phyloP scores from a whole-genome alignment of 2,797 vertebrate genomes.

The Pagetopsis macropterus region DNA sequence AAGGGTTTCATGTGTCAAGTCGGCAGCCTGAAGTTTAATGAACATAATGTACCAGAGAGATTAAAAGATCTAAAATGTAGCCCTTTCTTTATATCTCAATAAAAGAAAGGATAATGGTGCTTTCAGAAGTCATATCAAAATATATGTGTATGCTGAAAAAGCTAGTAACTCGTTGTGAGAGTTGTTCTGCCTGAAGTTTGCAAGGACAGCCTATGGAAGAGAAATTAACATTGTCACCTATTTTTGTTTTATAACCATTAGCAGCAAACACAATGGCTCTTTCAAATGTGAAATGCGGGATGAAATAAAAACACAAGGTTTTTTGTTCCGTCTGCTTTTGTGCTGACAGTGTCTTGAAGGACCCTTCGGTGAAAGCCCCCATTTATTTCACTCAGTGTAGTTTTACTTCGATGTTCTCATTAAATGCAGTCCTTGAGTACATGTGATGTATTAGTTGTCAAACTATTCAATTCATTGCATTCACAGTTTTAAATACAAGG shows the following conservation, averaged over 20 bases:
- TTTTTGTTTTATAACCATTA: background rate
- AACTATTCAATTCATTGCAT: too few species aligned
- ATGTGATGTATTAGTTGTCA: too few species aligned
- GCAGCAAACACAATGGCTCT: background rate
- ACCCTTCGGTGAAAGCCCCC: background rate
- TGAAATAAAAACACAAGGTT: background rate
- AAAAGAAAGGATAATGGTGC: background rate
- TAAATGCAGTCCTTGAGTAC: background rate
- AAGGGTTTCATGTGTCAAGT: background rate
- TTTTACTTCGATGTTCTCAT: background rate
- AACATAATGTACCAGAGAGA: background rate
- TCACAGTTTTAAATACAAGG: too few species aligned
- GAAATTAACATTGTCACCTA: background rate
- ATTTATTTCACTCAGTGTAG: background rate
- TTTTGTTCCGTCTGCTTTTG: background rate
- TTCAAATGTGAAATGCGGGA: constrained; percentile 2
- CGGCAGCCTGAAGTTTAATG: background rate
- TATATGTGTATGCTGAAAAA: too few species aligned
- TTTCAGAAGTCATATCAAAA: too few species aligned
- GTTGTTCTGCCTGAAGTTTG: background rate
- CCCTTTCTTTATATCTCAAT: background rate
- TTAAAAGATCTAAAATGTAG: background rate
- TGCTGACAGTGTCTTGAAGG: background rate
- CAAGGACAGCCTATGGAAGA: background rate
- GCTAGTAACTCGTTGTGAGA: too few species aligned